Base-by-base conservation (phyloP, 2,888 invertebrate species). In the Pandemis heparana region DNA sequence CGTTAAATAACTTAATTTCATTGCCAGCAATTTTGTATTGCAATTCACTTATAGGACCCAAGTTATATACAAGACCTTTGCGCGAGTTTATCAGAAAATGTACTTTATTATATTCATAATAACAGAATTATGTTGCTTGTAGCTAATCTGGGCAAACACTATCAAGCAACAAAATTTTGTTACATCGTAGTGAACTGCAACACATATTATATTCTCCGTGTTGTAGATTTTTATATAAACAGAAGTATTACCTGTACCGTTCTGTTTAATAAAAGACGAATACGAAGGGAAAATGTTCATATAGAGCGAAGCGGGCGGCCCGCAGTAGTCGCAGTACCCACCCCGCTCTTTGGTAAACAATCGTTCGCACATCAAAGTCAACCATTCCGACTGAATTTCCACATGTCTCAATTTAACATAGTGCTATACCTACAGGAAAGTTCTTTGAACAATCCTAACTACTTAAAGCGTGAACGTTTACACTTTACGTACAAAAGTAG, bases 361-460 rank as follows among this genome's bases (percentile, higher is more conserved):
- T 72, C 61, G 67, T 67, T 72, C 61, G 62, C 72, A 72, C 67
- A 62, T 67, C 67, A 67, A 67, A 73, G 62, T 64, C 64, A 46
- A 56, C 32, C 48, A 48, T 43, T 43, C 53, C 61, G 39, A 46
- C 43, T 56, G 43, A 72, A 73, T 73, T 67, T 73, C 46, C 62
- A 73, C 68, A 63, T 51, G 60, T 60, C 51, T 71, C 61, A 43
- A 71, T 66, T 41, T 71, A 53, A 71, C 60, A 23, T 60, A 71
- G 66, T 60, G 61, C 59, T 59, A 71, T 56, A 32, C 39, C 23
- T 32, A 32, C 23, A 14, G 51, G 51, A 69, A 63, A 60, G 38
- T 67, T 32, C 43, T 18, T 53, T 14, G 43, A 43, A 63, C 43
- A 53, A 53, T 56, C 12, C 23, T 23, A 41, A 43, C 10, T 41